Percentiles rank a stretch among this genome's conserved stretches.
These are phyloP conservation scores for Acleris emargana DNA, from an alignment of 2,888 invertebrate species.

Conservation along the genomic window DNA sequence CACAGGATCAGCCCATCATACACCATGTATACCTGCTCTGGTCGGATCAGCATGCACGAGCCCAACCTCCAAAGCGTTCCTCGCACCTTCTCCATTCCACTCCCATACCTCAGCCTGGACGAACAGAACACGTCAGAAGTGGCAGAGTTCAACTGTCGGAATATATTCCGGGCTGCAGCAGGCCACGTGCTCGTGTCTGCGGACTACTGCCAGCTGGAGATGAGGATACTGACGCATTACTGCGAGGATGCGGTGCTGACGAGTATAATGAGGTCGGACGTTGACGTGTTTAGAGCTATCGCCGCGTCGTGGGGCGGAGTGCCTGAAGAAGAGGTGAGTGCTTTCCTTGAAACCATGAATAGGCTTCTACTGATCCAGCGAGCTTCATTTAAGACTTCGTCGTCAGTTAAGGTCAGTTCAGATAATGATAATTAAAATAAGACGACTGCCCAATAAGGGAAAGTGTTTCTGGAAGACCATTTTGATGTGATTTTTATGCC, in stretches of 20 bases:
- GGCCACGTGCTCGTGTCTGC: conserved; percentile 91
- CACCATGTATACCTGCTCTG: conserved; percentile 88
- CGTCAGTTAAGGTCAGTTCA: neutral
- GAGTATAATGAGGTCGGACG: conserved; percentile 85
- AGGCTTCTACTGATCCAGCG: too few species aligned
- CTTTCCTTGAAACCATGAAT: conserved; percentile 21
- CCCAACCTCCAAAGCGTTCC: conserved; percentile 97
- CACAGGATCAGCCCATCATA: conserved; percentile 86
- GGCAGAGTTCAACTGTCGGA: conserved; percentile 86
- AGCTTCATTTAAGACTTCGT: too few species aligned
- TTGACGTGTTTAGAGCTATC: conserved; percentile 93
- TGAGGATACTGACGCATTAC: conserved; percentile 96
- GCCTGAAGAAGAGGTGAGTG: conserved; percentile 82
- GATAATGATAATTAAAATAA: too few species aligned
- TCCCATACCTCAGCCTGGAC: conserved; percentile 53
- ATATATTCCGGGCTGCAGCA: conserved; percentile 85
- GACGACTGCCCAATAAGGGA: too few species aligned
- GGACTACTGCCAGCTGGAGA: conserved; percentile 98
- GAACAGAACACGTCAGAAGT: conserved; percentile 52
- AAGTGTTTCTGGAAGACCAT: too few species aligned
- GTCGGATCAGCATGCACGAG: conserved; percentile 95
- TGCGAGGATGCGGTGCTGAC: conserved; percentile 89
- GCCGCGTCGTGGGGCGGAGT: conserved; percentile 93
- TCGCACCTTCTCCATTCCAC: conserved; percentile 89
- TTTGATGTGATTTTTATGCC: too few species aligned